Percentiles rank a stretch among this genome's conserved stretches.
Evolutionary conservation across 2,113 vertebrate species (phyloP).

Genomic region (Panurus biarmicus): DNA sequence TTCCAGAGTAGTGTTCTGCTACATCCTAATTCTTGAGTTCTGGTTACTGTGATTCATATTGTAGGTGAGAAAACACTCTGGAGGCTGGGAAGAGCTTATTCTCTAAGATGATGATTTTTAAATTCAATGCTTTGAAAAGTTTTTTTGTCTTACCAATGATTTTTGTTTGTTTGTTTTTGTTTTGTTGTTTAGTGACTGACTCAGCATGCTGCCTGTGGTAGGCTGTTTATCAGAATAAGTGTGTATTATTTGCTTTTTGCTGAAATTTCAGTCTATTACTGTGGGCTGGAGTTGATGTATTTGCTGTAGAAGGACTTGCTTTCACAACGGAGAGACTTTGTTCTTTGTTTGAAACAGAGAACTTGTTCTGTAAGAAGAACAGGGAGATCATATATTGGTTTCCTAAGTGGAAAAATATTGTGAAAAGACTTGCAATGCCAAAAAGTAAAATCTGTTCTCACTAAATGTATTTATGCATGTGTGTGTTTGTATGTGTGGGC

Average conservation of each 20-base stretch:
- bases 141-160: not conserved
- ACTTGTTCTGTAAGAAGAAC: not conserved
- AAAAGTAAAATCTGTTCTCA: not conserved
- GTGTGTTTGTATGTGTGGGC: not conserved
- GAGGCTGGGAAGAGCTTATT: not conserved
- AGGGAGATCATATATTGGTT: not conserved
- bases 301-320: not conserved
- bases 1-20: not conserved
- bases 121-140: not conserved
- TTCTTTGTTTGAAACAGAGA: not conserved
- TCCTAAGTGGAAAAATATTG: not conserved
- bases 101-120: not conserved
- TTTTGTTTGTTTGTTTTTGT: no score
- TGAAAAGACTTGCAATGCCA: not conserved
- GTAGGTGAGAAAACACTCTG: not conserved
- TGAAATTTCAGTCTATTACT: not conserved
- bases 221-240: not conserved
- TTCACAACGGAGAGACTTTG: not conserved
- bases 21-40: not conserved
- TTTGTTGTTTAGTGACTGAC: not conserved
- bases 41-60: not conserved
- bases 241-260: not conserved
- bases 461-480: not conserved
- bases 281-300: not conserved
- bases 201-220: not conserved